These are phyloP conservation scores for Limosa lapponica DNA, from an alignment of 2,797 vertebrate species.

Conservation along the genomic window DNA sequence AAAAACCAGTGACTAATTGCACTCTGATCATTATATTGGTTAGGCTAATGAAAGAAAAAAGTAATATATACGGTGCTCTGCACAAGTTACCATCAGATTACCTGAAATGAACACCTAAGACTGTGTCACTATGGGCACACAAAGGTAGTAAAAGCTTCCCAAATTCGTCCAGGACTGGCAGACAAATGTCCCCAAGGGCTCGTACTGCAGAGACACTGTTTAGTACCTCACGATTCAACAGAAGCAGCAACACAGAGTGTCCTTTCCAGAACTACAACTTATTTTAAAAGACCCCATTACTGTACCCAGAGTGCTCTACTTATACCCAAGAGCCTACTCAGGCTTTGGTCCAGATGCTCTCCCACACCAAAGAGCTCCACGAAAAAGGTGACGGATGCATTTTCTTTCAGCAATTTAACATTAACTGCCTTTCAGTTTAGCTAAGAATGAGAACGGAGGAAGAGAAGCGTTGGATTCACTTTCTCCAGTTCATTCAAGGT, in stretches of 20 bases:
- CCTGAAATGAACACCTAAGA: background rate
- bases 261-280: background rate
- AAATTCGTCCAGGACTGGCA: background rate
- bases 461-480: background rate
- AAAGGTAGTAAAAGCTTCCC: background rate
- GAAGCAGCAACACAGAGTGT: background rate
- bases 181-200: background rate
- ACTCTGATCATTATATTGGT: background rate
- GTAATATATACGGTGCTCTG: background rate
- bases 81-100: background rate
- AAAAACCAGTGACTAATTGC: background rate
- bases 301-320: background rate
- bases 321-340: background rate
- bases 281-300: background rate
- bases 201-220: background rate
- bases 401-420: background rate
- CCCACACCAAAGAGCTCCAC: background rate
- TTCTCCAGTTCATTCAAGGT: constrained; percentile 11
- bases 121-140: background rate
- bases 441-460: background rate
- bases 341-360: background rate
- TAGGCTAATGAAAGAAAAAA: constrained; percentile 1
- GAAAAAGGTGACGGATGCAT: background rate
- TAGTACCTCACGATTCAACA: background rate
- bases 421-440: background rate